Evolutionary conservation across 1,140 invertebrate species (phyloP), one percentile per base, ranked within the genome.

Genomic region (Cataglyphis hispanica): DNA sequence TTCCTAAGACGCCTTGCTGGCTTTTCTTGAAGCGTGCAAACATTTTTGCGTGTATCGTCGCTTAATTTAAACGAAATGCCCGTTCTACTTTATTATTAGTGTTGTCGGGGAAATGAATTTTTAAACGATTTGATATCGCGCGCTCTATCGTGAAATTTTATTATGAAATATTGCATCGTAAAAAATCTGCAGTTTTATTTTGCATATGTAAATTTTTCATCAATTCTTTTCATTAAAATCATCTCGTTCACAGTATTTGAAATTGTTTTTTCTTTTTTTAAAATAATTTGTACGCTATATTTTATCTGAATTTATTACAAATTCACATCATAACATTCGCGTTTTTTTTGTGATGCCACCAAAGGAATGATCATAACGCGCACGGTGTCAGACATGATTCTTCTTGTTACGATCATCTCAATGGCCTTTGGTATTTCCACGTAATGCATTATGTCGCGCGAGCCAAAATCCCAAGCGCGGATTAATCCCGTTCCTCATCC

Each of bases 401-500:
- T 72, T 53, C 43, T 16, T 16, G 76, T 80, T 80, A 80, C 76
- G 22, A 70, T 81, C 77, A 31, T 46, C 27, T 16, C 7, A 50
- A 16, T 6, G 66, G 16, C 22, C 6, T 11, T 16, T 13, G 25
- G 31, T 13, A 40, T 69, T 80, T 22, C 37, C 50, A 31, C 61
- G 10, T 19, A 40, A 27, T 19, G 76, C 61, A 67, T 78, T 53
- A 43, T 67, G 34, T 69, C 64, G 63, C 46, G 16, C 31, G 22
- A 34, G 25, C 31, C 78, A 74, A 83, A 83, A 61, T 83, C 37
- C 66, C 37, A 34, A 37, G 53, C 22, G 46, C 37, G 67, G 43
- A 83, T 83, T 74, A 83, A 83, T 83, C 66, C 40, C 53, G 53
- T 83, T 72, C n/a, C 67, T 74, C 78, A 74, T 61, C 46, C 25